Evolutionary conservation across 2,888 invertebrate genomes (phyloP).

Genomic region (Scotopteryx bipunctaria): DNA sequence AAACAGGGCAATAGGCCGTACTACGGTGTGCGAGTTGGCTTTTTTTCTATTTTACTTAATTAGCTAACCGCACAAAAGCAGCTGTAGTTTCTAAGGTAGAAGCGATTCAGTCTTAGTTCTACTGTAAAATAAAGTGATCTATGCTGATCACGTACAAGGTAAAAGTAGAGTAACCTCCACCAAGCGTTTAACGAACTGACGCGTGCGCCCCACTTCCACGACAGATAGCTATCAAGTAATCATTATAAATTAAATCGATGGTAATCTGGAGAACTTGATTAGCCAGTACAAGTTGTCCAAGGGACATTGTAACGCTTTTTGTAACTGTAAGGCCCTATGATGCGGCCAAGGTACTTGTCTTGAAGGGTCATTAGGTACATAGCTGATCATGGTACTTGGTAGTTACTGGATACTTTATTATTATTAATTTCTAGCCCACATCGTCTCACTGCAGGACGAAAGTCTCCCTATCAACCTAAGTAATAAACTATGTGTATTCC

Average conservation of each 20-base stretch:
- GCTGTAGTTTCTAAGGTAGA: neutral
- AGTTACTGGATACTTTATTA: too few relatives aligned
- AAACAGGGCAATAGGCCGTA: too few relatives aligned
- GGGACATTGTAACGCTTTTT: constrained; percentile 21
- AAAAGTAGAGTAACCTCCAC: constrained; percentile 45
- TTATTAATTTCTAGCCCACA: too few relatives aligned
- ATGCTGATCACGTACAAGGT: constrained; percentile 51
- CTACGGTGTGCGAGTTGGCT: too few relatives aligned
- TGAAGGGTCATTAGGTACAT: neutral
- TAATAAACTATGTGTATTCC: too few relatives aligned
- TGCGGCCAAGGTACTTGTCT: neutral
- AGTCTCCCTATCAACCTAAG: too few relatives aligned
- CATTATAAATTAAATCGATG: constrained; percentile 56
- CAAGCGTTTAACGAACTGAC: constrained; percentile 49
- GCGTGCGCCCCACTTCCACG: constrained; percentile 54
- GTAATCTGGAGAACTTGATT: constrained; percentile 38
- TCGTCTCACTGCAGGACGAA: too few relatives aligned
- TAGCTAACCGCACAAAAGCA: too few relatives aligned
- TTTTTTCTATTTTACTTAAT: too few relatives aligned
- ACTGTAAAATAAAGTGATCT: constrained; percentile 11
- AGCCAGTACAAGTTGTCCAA: constrained; percentile 12
- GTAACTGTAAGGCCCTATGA: constrained; percentile 12
- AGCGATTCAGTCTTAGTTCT: neutral
- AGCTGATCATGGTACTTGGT: neutral
- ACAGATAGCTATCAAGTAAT: constrained; percentile 57